Evolutionary conservation across 35 echinoderm and acorn worm genomes (phyloP).

Genomic region (Ophiothrix spiculata): DNA sequence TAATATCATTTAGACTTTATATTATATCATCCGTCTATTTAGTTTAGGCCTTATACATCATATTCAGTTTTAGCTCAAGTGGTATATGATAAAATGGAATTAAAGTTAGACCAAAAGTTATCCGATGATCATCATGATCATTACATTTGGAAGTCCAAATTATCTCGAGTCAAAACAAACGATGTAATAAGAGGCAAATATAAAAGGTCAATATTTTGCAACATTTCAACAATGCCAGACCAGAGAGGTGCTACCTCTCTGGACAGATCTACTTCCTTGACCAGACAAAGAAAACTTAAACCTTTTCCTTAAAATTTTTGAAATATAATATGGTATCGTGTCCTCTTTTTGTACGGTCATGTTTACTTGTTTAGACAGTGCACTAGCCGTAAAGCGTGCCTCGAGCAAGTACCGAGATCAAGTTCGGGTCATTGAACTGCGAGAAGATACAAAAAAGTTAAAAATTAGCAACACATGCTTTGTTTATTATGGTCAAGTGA

Average conservation of each 20-base stretch:
- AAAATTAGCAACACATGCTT: background rate
- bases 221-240: too few species aligned
- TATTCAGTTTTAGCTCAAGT: too few species aligned
- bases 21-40: too few species aligned
- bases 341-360: background rate
- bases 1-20: too few species aligned
- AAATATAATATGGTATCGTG: background rate
- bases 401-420: background rate
- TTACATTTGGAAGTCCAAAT: too few species aligned
- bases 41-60: too few species aligned
- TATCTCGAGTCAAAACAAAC: background rate
- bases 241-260: too few species aligned
- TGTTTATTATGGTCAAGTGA: conserved; percentile 7
- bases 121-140: too few species aligned
- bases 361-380: conserved; percentile 2
- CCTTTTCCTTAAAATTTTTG: background rate
- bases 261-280: background rate
- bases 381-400: background rate
- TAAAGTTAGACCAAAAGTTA: too few species aligned
- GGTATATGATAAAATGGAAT: too few species aligned
- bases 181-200: background rate
- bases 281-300: background rate
- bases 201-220: background rate
- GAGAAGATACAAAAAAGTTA: background rate
- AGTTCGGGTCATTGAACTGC: background rate